Conservation (phyloP, 2,113 vertebrate genomes). For the Malurus alboscapulatus region DNA sequence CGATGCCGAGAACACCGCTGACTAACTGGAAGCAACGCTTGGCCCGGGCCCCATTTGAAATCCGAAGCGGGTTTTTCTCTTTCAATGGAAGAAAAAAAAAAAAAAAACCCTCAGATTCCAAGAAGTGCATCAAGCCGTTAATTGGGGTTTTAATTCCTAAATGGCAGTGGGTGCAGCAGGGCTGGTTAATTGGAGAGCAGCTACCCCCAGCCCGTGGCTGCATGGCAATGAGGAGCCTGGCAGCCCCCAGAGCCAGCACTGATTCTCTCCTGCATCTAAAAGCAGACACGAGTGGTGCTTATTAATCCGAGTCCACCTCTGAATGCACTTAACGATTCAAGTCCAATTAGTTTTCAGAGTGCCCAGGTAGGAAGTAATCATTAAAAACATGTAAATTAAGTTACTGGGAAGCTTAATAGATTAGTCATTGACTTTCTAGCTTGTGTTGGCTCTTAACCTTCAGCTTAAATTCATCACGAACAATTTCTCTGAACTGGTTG, state of each 20-base stretch:
- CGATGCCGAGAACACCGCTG: background rate
- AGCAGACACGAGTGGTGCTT: background rate
- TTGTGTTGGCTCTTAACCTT: conserved; percentile 67
- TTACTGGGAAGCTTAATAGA: conserved; percentile 72
- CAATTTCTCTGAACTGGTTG: conserved; percentile 32
- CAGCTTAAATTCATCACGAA: conserved; percentile 69
- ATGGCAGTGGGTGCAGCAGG: background rate
- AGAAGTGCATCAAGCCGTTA: conserved; percentile 4
- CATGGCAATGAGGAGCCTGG: background rate
- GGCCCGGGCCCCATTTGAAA: background rate
- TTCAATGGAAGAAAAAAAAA: background rate
- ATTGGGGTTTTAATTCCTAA: conserved; percentile 38
- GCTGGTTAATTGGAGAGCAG: background rate
- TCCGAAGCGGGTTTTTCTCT: background rate
- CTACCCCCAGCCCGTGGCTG: background rate
- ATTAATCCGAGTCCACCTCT: conserved; percentile 15
- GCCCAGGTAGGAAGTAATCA: conserved; percentile 68
- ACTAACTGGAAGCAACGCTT: background rate
- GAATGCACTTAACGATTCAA: conserved; percentile 23
- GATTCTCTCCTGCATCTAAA: conserved; percentile 47
- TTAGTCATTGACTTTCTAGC: conserved; percentile 70
- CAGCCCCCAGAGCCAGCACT: background rate
- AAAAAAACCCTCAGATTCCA: background rate
- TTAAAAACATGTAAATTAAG: conserved; percentile 78
- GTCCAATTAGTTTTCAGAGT: conserved; percentile 57